phyloP scores from a whole-genome alignment of 2,888 invertebrate genomes.

The Epicampocera succincta region DNA sequence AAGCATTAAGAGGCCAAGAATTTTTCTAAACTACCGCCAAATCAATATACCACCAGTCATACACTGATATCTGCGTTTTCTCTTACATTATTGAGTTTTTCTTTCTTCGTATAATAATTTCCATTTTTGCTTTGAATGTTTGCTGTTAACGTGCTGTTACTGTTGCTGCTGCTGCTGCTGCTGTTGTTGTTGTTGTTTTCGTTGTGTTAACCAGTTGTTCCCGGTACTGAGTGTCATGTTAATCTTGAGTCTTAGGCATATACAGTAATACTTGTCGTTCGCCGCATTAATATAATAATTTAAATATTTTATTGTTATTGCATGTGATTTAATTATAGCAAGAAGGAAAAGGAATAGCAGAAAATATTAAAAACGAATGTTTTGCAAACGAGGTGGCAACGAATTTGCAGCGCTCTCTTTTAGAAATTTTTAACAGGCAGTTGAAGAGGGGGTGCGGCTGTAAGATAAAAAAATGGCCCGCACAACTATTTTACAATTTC shows the following conservation, averaged over 20 bases:
- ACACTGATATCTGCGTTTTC: constrained; percentile 51
- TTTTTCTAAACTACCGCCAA: constrained; percentile 56
- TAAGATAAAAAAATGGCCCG: no score
- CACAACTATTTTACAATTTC: no score
- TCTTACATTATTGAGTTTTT: constrained; percentile 15
- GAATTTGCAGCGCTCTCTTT: neutral
- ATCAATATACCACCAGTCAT: constrained; percentile 61
- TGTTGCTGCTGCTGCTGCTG: constrained; percentile 31
- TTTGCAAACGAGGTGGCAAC: neutral
- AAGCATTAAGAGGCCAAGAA: constrained; percentile 7
- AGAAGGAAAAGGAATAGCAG: constrained; percentile 11
- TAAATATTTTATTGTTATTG: constrained; percentile 70
- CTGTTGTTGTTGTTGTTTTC: constrained; percentile 32
- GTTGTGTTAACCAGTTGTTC: constrained; percentile 51
- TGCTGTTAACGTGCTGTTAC: neutral
- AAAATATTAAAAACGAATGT: neutral
- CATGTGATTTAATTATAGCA: constrained; percentile 68
- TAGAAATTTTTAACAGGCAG: no score
- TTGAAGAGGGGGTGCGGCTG: no score
- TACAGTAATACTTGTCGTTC: constrained; percentile 55
- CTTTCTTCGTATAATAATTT: constrained; percentile 13
- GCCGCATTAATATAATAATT: constrained; percentile 67
- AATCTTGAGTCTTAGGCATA: constrained; percentile 59
- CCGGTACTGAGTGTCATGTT: constrained; percentile 65
- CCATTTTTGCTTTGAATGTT: constrained; percentile 26